Evolutionary conservation across 2,113 vertebrate species (phyloP).

Genomic region (Chionodraco myersi): DNA sequence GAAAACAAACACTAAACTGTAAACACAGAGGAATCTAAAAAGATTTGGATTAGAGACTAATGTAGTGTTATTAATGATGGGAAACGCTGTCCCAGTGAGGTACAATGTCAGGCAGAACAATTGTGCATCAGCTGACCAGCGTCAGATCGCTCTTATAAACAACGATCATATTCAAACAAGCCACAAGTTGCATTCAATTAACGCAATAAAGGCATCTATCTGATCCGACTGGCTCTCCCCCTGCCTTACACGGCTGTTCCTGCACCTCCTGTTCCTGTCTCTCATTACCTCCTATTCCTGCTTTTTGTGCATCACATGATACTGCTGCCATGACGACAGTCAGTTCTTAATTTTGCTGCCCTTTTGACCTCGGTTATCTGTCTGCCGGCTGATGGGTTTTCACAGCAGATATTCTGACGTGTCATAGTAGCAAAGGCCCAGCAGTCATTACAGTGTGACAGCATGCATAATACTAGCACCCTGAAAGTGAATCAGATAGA

Average conservation of each 20-base stretch:
- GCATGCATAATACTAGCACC: too few species aligned
- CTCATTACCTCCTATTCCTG: slow-evolving; percentile 38
- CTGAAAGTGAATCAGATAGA: neutral
- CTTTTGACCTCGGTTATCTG: neutral
- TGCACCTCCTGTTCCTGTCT: slow-evolving; percentile 41
- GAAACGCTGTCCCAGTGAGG: too few species aligned
- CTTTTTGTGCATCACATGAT: slow-evolving; percentile 33
- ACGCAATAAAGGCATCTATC: slow-evolving; percentile 5
- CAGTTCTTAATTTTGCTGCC: neutral
- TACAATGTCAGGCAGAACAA: too few species aligned
- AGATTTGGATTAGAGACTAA: too few species aligned
- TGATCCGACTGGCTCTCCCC: slow-evolving; percentile 20
- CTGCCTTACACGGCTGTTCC: slow-evolving; percentile 16
- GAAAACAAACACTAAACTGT: too few species aligned
- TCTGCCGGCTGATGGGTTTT: neutral
- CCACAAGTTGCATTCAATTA: neutral
- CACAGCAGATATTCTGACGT: slow-evolving; percentile 5
- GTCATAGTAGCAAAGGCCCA: neutral
- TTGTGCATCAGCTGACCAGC: too few species aligned
- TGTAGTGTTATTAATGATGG: too few species aligned
- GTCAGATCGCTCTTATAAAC: too few species aligned
- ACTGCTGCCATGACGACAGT: slow-evolving; percentile 7
- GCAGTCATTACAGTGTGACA: neutral
- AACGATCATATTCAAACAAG: too few species aligned
- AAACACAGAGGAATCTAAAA: too few species aligned